Base-by-base conservation (phyloP, 2,797 vertebrate genomes). In the Micrastur ruficollis region DNA sequence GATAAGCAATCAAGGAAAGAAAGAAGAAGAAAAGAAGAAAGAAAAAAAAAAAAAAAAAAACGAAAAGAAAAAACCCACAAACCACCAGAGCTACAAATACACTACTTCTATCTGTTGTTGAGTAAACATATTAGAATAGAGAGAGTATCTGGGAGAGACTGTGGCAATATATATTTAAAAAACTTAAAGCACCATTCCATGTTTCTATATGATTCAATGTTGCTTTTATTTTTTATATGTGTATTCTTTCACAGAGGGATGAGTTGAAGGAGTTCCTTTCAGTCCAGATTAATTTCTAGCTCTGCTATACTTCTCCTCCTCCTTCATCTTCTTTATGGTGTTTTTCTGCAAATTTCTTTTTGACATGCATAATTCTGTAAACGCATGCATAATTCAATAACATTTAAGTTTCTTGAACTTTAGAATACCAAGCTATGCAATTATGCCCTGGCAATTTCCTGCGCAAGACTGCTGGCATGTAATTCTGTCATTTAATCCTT, bases 401-500 rank as follows among this genome's bases (percentile, higher is more conserved):
- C 40, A 92, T 59, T 91, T 74, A 66, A 71, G 31, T n/a, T 79
- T 92, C 32, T 55, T 96, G 89, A 94, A 92, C 72, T 96, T 95
- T 53, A 91, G 66, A 86, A 87, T 36, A 83, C 12, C 92, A 50
- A 92, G 25, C 38, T 92, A 18, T 70, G 68, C 8, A 56, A 36
- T 96, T 94, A 81, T 49, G 26, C 19, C 65, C 21, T 2, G 9
- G 31, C 76, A 94, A 96, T 95, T 95, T 72, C 53, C 31, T 95
- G 79, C 92, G 82, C 38, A 49, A 87, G 95, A 92, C 36, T 86
- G 25, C 63, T 94, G 47, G 49, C 4, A 36, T 11, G 9, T 71
- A 96, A 96, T 96, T 91, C 44, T 73, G 62, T 91, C 53, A 90
- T 86, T 96, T 90, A 96, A 95, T 90, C 23, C 9, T 91, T 95